phyloP scores from a whole-genome alignment of 2,113 vertebrate genomes.

The Microtus richardsoni region DNA sequence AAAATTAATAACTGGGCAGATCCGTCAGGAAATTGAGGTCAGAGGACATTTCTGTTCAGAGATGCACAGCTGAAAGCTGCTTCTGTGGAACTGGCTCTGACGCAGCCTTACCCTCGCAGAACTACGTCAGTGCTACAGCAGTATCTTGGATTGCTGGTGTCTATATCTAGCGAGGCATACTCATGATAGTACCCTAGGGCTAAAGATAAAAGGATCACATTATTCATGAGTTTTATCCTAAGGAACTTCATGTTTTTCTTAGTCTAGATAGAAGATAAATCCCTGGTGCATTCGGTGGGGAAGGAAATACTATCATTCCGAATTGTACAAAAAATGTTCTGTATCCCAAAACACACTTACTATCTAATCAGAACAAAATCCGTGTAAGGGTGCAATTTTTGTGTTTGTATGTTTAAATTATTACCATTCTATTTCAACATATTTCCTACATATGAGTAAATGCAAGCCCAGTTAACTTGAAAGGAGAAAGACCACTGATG shows the following conservation, averaged over 20 bases:
- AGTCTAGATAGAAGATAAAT: not conserved
- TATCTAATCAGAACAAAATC: not conserved
- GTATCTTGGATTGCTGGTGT: not conserved
- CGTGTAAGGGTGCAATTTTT: not conserved
- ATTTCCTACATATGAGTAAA: not conserved
- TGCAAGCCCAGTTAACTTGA: not conserved
- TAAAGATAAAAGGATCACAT: not conserved
- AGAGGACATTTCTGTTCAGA: not conserved
- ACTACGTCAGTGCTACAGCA: not conserved
- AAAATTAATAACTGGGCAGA: not conserved
- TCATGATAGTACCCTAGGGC: not conserved
- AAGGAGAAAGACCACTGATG: not conserved
- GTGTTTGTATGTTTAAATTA: not conserved
- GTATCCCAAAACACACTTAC: not conserved
- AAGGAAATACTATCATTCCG: not conserved
- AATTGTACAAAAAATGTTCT: not conserved
- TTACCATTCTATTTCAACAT: not conserved
- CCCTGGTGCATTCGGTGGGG: accelerated
- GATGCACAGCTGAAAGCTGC: not conserved
- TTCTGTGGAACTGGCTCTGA: not conserved
- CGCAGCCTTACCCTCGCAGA: not conserved
- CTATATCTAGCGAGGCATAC: not conserved
- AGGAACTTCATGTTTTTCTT: not conserved
- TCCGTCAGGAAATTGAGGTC: not conserved
- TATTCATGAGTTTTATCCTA: not conserved